These are phyloP conservation scores for Botrylloides violaceus DNA, from an alignment of 23 tunicate genomes.

Conservation along the genomic window DNA sequence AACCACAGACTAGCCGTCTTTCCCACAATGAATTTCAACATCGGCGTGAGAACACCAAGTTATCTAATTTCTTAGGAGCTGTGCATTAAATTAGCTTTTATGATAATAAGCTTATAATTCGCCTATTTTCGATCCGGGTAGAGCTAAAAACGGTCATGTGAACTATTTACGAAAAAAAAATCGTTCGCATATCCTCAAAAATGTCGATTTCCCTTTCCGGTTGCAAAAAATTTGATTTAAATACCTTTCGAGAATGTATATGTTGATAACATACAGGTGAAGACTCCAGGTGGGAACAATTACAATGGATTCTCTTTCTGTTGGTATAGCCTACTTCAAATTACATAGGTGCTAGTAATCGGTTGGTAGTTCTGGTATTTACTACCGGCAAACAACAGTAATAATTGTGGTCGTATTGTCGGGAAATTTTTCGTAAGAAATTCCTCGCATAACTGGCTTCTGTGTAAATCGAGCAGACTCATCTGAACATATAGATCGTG, in stretches of 20 bases:
- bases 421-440: not conserved
- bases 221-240: not conserved
- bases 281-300: not conserved
- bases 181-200: not conserved
- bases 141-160: not conserved
- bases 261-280: not conserved
- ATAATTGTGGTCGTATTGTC: not conserved
- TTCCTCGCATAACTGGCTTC: not conserved
- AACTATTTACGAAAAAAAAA: not conserved
- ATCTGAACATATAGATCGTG: not conserved
- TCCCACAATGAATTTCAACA: not conserved
- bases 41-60: conserved; percentile 2
- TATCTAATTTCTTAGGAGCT: not conserved
- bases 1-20: not conserved
- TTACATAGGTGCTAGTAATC: not conserved
- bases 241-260: not conserved
- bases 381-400: not conserved
- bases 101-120: not conserved
- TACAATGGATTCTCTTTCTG: not conserved
- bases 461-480: not conserved
- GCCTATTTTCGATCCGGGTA: not conserved
- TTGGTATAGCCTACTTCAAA: not conserved
- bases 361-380: not conserved
- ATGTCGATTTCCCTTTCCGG: not conserved
- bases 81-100: not conserved